Base-by-base conservation (phyloP, 2,797 vertebrate genomes). In the Tauraco hartlaubi region DNA sequence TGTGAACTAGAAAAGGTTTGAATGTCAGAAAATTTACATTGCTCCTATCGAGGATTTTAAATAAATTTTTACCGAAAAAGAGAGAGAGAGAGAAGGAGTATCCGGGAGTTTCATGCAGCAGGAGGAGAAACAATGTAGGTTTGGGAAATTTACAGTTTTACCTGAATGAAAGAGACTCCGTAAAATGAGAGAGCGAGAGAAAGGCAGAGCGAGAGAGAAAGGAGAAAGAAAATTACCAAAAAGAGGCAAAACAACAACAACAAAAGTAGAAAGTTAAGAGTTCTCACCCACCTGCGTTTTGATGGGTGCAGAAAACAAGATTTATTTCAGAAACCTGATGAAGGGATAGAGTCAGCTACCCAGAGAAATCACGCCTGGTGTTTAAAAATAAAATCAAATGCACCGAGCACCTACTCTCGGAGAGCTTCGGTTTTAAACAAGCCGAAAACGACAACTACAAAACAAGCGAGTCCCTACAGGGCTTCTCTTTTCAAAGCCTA, bases 1-100 rank as follows among this genome's bases (percentile, higher is more conserved):
- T 98, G 98, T 98, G 98, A 98, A 98, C 98, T 97, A 97, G 97
- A 98, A 98, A 98, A 98, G 97, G 97, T 97, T 98, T 98, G 97
- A 98, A 98, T 98, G 97, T 98, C 98, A 98, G 97, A 98, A 98
- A 98, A 98, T 98, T 98, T 98, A 98, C 98, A 98, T 97, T 97
- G 96, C 93, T 98, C 90, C 97, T 97, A 97, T 90, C 89, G 61
- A 89, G 93, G 94, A 97, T 97, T 97, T 95, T n/a, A 98, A 97
- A 97, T 96, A 92, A 93, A 68, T 91, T 96, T 79, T 72, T 52
- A 14, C 8, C 23, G 6, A 44, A 15, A 4, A 2, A 31, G 1
- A 23, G 1, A 9, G 2, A 37, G 1, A 16, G 28, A 79, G 8
- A 72, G 74, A 77, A 95, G 94, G 52, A 97, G 91, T 96, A 95